These are phyloP conservation scores for Pycnomerus fuliginosus DNA, from an alignment of 2,888 invertebrate genomes.

Conservation along the genomic window DNA sequence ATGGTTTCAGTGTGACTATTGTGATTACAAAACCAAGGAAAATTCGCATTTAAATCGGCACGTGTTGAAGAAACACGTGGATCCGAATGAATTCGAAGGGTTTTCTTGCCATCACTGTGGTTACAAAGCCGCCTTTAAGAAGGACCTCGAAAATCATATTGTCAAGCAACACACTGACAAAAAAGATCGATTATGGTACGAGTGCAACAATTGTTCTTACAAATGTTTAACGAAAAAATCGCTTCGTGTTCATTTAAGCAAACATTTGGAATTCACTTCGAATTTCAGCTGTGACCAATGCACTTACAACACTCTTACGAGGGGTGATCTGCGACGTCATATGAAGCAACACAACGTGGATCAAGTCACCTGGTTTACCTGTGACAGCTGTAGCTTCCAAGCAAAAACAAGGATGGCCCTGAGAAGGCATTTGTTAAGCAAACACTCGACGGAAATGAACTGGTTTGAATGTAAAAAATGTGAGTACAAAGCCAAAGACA, in stretches of 20 bases:
- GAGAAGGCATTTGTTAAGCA: too few species aligned
- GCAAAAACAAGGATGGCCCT: too few species aligned
- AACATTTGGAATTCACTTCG: too few species aligned
- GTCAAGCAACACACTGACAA: background rate
- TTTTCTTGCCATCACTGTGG: too few species aligned
- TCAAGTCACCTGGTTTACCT: background rate
- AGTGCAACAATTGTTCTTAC: constrained; percentile 5
- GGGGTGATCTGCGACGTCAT: too few species aligned
- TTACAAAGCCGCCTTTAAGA: constrained; percentile 1
- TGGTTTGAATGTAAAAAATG: too few species aligned
- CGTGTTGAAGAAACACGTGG: background rate
- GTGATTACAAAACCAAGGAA: constrained; percentile 1
- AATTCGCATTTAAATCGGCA: constrained; percentile 1
- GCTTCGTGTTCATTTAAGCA: too few species aligned
- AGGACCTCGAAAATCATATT: background rate
- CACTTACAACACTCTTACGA: too few species aligned
- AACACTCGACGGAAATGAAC: too few species aligned
- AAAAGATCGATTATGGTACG: constrained; percentile 1
- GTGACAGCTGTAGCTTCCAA: background rate
- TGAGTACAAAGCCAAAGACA: too few species aligned
- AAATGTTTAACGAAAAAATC: background rate
- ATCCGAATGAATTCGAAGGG: too few species aligned
- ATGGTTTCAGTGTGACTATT: constrained; percentile 6
- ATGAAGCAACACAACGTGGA: background rate
- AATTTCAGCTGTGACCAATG: too few species aligned